Conservation (phyloP, 2,113 vertebrate genomes). For the Nyctibius bracteatus region DNA sequence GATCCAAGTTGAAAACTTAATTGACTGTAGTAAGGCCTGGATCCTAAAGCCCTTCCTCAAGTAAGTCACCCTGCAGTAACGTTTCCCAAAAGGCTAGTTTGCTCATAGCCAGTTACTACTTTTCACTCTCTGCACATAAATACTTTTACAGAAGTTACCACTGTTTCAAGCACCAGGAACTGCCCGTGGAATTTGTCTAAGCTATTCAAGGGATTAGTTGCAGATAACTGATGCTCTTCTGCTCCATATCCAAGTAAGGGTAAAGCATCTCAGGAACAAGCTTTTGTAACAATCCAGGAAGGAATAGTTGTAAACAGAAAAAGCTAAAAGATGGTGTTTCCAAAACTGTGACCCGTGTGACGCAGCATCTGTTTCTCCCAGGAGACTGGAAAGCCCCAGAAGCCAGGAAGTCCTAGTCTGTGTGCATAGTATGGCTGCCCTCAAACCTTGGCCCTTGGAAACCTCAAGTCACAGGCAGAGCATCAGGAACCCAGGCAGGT, state of each 20-base stretch:
- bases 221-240: not conserved
- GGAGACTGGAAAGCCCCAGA: not conserved
- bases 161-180: not conserved
- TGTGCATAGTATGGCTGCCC: not conserved
- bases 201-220: not conserved
- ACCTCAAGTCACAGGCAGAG: not conserved
- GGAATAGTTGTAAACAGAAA: not conserved
- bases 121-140: not conserved
- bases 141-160: not conserved
- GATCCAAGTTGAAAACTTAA: not conserved
- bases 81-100: not conserved
- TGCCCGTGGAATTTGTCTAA: not conserved
- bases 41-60: not conserved
- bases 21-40: not conserved
- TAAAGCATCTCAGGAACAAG: not conserved
- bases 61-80: not conserved
- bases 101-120: not conserved
- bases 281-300: not conserved
- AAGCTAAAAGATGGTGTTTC: not conserved
- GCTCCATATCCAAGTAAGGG: conserved; percentile 21
- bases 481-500: not conserved
- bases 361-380: not conserved
- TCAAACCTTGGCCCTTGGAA: not conserved
- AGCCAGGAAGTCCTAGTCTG: not conserved
- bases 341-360: not conserved